A percentile compares a stretch with the other conserved stretches of the same genome.
Evolutionary conservation across 2,113 vertebrate species (phyloP).

Genomic region (Leucosticte australis): DNA sequence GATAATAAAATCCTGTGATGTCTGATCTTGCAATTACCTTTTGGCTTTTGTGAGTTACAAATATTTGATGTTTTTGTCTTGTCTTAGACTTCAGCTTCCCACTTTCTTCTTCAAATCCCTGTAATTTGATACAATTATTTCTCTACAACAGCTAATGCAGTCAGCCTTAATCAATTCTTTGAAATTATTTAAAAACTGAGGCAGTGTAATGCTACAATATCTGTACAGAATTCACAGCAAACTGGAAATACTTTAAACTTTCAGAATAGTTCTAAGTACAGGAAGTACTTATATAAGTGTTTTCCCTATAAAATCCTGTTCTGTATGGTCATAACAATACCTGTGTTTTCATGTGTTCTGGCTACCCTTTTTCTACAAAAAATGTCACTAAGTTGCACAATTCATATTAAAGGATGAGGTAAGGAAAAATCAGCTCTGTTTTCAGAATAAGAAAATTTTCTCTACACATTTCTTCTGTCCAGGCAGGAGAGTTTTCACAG

Average conservation of each 20-base stretch:
- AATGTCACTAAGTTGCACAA: background rate
- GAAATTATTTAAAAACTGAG: background rate
- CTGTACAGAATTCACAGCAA: background rate
- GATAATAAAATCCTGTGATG: constrained; percentile 81
- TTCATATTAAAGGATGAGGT: background rate
- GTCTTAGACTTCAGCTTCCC: constrained; percentile 37
- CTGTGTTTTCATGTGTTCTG: background rate
- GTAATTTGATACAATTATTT: background rate
- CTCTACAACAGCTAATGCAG: background rate
- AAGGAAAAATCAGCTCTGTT: background rate
- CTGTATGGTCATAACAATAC: background rate
- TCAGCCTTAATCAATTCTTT: background rate
- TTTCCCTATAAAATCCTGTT: background rate
- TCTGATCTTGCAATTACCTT: constrained; percentile 82
- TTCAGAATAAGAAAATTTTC: background rate
- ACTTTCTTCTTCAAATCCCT: constrained; percentile 41
- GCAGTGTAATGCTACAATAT: background rate
- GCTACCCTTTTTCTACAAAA: background rate
- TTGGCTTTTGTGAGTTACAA: constrained; percentile 70
- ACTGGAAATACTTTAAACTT: background rate
- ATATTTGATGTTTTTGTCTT: constrained; percentile 33
- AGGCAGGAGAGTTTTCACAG: background rate
- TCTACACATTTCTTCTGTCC: background rate
- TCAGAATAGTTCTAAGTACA: background rate
- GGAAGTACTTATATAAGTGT: background rate